Evolutionary conservation across 2,797 vertebrate species (phyloP), one percentile per base, ranked within the genome.

Genomic region (Otus scops): DNA sequence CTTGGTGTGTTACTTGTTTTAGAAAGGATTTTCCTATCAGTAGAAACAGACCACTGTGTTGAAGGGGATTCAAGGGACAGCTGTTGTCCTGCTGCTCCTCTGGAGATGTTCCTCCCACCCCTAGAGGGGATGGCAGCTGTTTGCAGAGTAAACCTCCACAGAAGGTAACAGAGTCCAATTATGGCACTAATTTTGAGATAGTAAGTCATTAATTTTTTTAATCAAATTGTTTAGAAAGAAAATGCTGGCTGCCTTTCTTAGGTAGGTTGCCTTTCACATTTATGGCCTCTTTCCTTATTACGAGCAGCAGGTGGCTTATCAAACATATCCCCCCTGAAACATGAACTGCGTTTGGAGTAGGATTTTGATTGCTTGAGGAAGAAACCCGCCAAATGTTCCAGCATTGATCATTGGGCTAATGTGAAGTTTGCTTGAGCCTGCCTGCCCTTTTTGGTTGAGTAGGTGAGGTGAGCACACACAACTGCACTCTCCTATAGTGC

Each of bases 401-500:
- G 21, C 43, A 19, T 9, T 83, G 73, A 28, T 10, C 50, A 75
- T 48, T 64, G 26, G 53, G 30, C 18, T 81, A 21, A 9, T 4
- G 8, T 63, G 54, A 38, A 36, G 24, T 85, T 65, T 79, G 22
- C 32, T 61, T 79, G n/a, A 87, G 34, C 27, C 30, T 82, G 3
- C 39, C 73, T 85, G 30, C 18, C 38, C 19, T 85, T 89, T 61
- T 32, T 80, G 51, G 30, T 34, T 78, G 28, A 45, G 30, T 11
- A 69, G 16, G 11, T 65, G 32, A 10, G 15, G 27, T 63, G 16
- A 47, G 11, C 10, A 27, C 12, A 21, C 4, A 32, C 9, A 36
- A 26, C 8, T 34, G 34, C 34, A 34, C 7, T 64, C 18, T 68
- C 9, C 13, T 82, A 12, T 0, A 0, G 11, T 41, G 54, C 51